Base-by-base conservation (phyloP, 1,140 invertebrate species). In the Drosophila kanapiae region DNA sequence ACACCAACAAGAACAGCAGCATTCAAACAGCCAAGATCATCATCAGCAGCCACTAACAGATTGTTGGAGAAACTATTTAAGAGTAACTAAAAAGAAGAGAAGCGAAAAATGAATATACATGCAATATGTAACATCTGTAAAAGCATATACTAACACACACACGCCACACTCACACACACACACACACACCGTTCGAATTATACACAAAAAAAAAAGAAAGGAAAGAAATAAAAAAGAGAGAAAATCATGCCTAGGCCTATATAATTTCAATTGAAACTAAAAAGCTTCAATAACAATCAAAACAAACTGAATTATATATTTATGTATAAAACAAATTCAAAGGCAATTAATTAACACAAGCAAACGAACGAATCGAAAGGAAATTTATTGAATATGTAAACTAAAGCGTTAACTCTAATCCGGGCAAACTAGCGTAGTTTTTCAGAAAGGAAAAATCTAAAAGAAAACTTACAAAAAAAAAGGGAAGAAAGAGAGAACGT, bases 251-350 rank as follows among this genome's bases (percentile, higher is more conserved):
- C 75, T 91, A 90, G 80, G 81, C 78, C 86, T 91, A 78, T 91
- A 78, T 91, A 74, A 91, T 86, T 91, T 91, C 43, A 79, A 79
- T 82, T 82, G 75, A 72, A 75, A 84, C 58, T 56, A 72, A 76
- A 68, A 71, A 74, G 78, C 70, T 86, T 82, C 53, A 69, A 90
- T 75, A 84, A 75, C 78, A 90, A 88, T 91, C 67, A 91, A 91
- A 82, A 87, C 77, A 74, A 31, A 51, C 48, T 69, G 69, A 78
- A 85, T 87, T 87, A 82, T 87, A 82, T 79, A 64, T 72, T 72
- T 79, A 79, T 87, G 77, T 88, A 80, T 75, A 90, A 83, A 87
- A 72, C 51, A 54, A 78, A 78, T 59, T 76, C 64, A 82, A 38
- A 64, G 45, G 75, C 68, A 78, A 75, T 63, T 67, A 69, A 75